Conservation (phyloP, 2,797 vertebrate genomes). For the Geotrypetes seraphini region DNA sequence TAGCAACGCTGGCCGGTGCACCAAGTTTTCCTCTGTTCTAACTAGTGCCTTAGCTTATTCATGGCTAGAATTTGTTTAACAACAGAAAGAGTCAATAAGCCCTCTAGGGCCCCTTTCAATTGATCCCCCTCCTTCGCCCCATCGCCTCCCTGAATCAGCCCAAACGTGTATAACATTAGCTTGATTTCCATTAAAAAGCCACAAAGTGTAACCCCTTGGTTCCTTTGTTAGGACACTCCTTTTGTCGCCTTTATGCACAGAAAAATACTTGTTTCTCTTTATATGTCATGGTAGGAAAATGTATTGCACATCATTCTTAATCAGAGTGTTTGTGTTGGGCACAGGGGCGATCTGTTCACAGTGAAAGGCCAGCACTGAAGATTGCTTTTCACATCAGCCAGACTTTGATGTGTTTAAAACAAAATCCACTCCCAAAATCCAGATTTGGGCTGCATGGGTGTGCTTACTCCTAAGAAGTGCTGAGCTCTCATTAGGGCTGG, state of each 20-base stretch:
- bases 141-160: slow-evolving; percentile 57
- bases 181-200: slow-evolving; percentile 87
- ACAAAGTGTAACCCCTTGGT: slow-evolving; percentile 68
- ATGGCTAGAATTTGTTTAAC: slow-evolving; percentile 72
- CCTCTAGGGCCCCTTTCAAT: slow-evolving; percentile 57
- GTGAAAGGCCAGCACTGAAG: too few species aligned
- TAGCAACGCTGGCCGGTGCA: slow-evolving; percentile 53
- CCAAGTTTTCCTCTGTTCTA: slow-evolving; percentile 61
- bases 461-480: too few species aligned
- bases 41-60: slow-evolving; percentile 79
- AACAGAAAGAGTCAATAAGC: slow-evolving; percentile 72
- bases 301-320: slow-evolving; percentile 83
- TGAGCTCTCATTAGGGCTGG: too few species aligned
- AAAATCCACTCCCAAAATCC: too few species aligned
- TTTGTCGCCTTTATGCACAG: slow-evolving; percentile 76
- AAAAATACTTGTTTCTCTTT: slow-evolving; percentile 67
- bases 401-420: too few species aligned
- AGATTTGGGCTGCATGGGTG: too few species aligned
- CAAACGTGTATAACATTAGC: slow-evolving; percentile 69
- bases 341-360: too few species aligned
- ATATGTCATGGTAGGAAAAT: slow-evolving; percentile 56
- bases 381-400: too few species aligned
- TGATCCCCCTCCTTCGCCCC: slow-evolving; percentile 46
- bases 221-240: slow-evolving; percentile 69
- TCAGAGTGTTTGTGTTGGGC: too few species aligned